phyloP scores from a whole-genome alignment of 2,888 invertebrate species.

The Microchrysa polita region DNA sequence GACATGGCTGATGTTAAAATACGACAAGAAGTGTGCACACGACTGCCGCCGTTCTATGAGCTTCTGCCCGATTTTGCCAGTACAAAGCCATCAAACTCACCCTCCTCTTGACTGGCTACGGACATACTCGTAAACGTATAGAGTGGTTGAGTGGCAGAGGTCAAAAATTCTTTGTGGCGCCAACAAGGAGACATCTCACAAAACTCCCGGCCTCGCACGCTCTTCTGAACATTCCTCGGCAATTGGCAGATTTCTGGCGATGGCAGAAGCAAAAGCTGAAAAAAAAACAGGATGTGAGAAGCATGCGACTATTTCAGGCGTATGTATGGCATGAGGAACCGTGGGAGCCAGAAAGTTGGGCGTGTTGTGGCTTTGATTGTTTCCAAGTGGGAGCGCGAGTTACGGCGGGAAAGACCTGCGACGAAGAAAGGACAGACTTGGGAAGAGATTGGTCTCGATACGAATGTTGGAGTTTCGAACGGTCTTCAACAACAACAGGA shows the following conservation, averaged over 20 bases:
- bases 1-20: conserved; percentile 6
- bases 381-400: conserved; percentile 52
- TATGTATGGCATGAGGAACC: neutral
- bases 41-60: neutral
- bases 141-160: conserved; percentile 13
- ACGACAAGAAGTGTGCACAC: conserved; percentile 11
- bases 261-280: conserved; percentile 25
- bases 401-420: conserved; percentile 46
- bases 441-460: neutral
- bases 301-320: neutral
- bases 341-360: conserved; percentile 47
- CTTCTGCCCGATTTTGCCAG: neutral
- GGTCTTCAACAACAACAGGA: conserved; percentile 14
- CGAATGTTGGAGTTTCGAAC: neutral
- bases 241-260: conserved; percentile 48
- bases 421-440: conserved; percentile 51
- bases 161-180: conserved; percentile 47
- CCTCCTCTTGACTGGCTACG: neutral
- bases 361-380: conserved; percentile 54
- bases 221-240: conserved; percentile 44
- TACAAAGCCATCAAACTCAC: neutral
- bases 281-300: conserved; percentile 12
- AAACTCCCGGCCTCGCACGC: conserved; percentile 43
- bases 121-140: neutral
- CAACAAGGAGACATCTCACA: conserved; percentile 46